Percentiles rank a stretch among this genome's conserved stretches.
Evolutionary conservation across 1,140 invertebrate species (phyloP).

Genomic region (Tetramorium parvispinum): DNA sequence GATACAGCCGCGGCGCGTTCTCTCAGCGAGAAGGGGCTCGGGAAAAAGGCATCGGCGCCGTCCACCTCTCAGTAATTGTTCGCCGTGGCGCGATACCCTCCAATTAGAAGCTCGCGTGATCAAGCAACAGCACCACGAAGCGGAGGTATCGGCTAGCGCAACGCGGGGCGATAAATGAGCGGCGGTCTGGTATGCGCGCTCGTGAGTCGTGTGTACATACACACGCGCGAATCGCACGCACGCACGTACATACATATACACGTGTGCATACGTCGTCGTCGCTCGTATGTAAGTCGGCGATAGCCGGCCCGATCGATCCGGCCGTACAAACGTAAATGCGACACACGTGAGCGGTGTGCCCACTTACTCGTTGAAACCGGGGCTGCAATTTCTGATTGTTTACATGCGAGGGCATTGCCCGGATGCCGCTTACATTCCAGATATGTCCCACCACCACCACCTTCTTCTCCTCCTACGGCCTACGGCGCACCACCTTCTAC

Average conservation of each 20-base stretch:
- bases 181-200: constrained; percentile 27
- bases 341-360: constrained; percentile 54
- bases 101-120: constrained; percentile 42
- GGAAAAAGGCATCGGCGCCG: not conserved
- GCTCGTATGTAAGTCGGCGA: not conserved
- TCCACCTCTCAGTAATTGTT: constrained; percentile 37
- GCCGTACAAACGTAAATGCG: constrained; percentile 31
- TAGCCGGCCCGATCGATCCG: constrained; percentile 36
- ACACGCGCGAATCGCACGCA: not conserved
- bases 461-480: constrained; percentile 59
- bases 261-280: not conserved
- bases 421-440: constrained; percentile 83
- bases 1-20: not conserved
- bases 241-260: not conserved
- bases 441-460: constrained; percentile 61
- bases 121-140: not conserved
- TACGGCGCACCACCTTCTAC: constrained; percentile 39
- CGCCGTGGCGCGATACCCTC: not conserved
- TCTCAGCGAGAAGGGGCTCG: not conserved
- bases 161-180: constrained; percentile 28
- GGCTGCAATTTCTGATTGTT: constrained; percentile 83
- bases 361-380: constrained; percentile 68
- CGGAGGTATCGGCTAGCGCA: not conserved
- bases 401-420: constrained; percentile 85
- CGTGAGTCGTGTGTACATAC: not conserved